Evolutionary conservation across 2,797 vertebrate genomes (phyloP).

Genomic region (Gadopsis marmoratus): DNA sequence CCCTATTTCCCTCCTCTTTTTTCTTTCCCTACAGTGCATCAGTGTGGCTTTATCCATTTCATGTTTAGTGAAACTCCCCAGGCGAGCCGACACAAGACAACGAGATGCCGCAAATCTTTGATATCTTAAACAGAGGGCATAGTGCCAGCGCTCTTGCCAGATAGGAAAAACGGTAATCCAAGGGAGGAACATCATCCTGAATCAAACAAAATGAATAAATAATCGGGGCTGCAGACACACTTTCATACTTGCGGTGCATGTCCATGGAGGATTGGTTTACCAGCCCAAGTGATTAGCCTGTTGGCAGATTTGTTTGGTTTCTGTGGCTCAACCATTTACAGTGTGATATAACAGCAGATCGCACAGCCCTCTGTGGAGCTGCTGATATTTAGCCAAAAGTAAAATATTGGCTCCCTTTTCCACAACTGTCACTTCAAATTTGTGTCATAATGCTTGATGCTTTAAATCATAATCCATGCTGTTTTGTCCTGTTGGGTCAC

Average conservation of each 20-base stretch:
- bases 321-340: slow-evolving; percentile 81
- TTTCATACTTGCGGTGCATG: slow-evolving; percentile 85
- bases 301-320: slow-evolving; percentile 82
- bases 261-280: slow-evolving; percentile 84
- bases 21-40: slow-evolving; percentile 60
- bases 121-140: slow-evolving; percentile 88
- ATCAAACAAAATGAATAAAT: slow-evolving; percentile 89
- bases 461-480: slow-evolving; percentile 38
- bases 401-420: slow-evolving; percentile 26
- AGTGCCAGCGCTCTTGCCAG: slow-evolving; percentile 81
- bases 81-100: slow-evolving; percentile 79
- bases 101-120: slow-evolving; percentile 84
- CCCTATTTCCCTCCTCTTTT: slow-evolving; percentile 7
- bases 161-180: slow-evolving; percentile 82
- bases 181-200: slow-evolving; percentile 84
- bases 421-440: slow-evolving; percentile 53
- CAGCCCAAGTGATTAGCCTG: slow-evolving; percentile 83
- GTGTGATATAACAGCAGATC: slow-evolving; percentile 80
- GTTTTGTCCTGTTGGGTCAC: slow-evolving; percentile 18
- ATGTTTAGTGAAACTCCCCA: slow-evolving; percentile 86
- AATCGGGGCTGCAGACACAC: slow-evolving; percentile 85
- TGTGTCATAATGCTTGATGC: slow-evolving; percentile 16
- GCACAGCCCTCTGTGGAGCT: slow-evolving; percentile 49
- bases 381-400: slow-evolving; percentile 50
- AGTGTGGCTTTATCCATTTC: slow-evolving; percentile 84